These are phyloP conservation scores for Macheiramphus alcinus DNA, from an alignment of 2,113 vertebrate genomes.

Conservation along the genomic window DNA sequence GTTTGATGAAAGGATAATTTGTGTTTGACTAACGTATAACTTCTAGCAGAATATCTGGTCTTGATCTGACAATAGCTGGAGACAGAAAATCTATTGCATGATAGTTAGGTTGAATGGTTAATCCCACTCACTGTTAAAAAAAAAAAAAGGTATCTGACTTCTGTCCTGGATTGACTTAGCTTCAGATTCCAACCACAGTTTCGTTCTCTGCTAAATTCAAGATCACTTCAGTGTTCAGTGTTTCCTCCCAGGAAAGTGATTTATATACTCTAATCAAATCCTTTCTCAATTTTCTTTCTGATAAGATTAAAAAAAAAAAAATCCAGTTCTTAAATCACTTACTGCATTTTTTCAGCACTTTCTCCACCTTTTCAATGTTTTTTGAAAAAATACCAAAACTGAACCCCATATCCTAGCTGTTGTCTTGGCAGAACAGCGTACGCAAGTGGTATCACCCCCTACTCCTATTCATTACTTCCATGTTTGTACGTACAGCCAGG, in stretches of 20 bases:
- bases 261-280: background rate
- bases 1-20: constrained; percentile 48
- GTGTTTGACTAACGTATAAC: constrained; percentile 8
- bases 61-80: constrained; percentile 28
- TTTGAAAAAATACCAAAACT: background rate
- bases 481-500: background rate
- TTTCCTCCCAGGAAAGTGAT: background rate
- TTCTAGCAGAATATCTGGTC: constrained; percentile 9
- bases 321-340: background rate
- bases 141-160: background rate
- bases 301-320: background rate
- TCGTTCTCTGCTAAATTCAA: background rate
- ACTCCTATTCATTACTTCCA: background rate
- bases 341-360: background rate
- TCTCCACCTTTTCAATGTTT: background rate
- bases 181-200: background rate
- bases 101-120: constrained; percentile 14
- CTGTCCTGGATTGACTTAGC: background rate
- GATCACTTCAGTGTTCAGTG: background rate
- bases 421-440: background rate
- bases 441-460: background rate
- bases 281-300: background rate
- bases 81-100: constrained; percentile 2
- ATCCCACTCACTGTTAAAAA: background rate
- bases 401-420: background rate